Evolutionary conservation across 2,113 vertebrate genomes (phyloP).

Genomic region (Corapipo altera): DNA sequence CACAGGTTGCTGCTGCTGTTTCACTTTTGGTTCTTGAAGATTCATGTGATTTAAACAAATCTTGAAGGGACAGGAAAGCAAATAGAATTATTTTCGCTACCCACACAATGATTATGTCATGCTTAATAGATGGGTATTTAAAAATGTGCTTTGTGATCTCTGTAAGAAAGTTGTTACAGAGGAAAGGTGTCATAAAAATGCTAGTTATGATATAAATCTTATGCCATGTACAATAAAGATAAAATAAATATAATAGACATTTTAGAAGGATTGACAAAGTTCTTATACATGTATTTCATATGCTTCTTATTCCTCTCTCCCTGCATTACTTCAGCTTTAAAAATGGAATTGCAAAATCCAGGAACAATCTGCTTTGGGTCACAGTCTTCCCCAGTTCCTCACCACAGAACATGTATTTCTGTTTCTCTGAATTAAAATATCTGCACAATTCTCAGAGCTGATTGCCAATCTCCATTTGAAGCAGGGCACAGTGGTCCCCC

Average conservation of each 20-base stretch:
- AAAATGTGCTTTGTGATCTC: not conserved
- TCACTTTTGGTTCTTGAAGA: not conserved
- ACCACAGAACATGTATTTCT: not conserved
- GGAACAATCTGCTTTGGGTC: not conserved
- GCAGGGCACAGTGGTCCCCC: not conserved
- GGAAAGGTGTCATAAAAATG: not conserved
- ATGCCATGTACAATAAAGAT: not conserved
- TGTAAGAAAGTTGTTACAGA: not conserved
- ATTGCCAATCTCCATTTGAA: not conserved
- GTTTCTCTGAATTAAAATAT: not conserved
- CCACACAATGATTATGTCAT: not conserved
- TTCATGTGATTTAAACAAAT: not conserved
- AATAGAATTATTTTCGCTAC: not conserved
- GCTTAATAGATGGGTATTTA: not conserved
- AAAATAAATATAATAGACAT: not conserved
- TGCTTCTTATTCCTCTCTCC: not conserved
- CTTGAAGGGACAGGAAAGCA: not conserved
- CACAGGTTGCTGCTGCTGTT: not conserved
- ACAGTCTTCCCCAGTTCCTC: not conserved
- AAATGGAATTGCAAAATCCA: not conserved
- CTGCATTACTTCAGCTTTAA: not conserved
- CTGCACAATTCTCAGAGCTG: not conserved
- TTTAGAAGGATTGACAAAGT: not conserved
- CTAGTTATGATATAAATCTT: not conserved
- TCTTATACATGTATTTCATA: not conserved